A percentile compares a stretch with the other conserved stretches of the same genome.
phyloP scores from a whole-genome alignment of 2,797 vertebrate genomes.

The Atherinosoma microstoma region DNA sequence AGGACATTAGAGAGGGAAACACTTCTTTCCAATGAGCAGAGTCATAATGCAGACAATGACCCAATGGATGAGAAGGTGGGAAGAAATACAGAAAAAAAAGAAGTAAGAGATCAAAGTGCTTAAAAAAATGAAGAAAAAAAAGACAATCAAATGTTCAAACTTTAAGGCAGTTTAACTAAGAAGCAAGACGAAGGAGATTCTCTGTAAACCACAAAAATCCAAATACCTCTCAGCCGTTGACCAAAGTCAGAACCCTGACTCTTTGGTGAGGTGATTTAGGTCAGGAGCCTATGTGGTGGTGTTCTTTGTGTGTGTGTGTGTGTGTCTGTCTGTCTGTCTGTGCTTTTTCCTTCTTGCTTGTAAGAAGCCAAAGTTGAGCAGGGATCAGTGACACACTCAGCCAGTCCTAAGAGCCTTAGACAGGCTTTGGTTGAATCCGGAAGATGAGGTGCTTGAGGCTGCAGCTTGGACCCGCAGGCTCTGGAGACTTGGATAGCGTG shows the following conservation, averaged over 20 bases:
- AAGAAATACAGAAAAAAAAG: conserved; percentile 1
- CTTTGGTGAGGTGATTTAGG: conserved; percentile 46
- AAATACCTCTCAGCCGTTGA: not conserved
- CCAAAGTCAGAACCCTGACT: conserved; percentile 27
- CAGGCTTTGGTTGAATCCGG: conserved; percentile 62
- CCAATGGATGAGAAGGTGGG: conserved; percentile 31
- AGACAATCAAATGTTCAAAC: not conserved
- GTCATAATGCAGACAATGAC: conserved; percentile 74
- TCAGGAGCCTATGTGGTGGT: conserved; percentile 50
- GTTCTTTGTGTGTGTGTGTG: conserved; percentile 3
- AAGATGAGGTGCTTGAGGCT: conserved; percentile 49
- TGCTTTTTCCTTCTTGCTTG: conserved; percentile 13
- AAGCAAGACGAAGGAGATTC: not conserved
- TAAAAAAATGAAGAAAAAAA: not conserved
- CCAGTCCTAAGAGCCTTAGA: conserved; percentile 71
- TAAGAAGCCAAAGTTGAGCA: conserved; percentile 74
- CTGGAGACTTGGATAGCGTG: conserved; percentile 50
- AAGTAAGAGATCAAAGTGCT: conserved; percentile 4
- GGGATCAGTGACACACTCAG: conserved; percentile 66
- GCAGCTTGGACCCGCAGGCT: conserved; percentile 37
- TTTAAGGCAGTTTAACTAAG: not conserved
- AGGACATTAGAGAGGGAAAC: conserved; percentile 51
- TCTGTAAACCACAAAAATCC: not conserved
- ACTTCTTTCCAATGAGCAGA: conserved; percentile 69
- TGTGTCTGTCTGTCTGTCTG: not conserved